Base-by-base conservation (phyloP, 2,888 invertebrate genomes). In the Leptinotarsa peninsularis region DNA sequence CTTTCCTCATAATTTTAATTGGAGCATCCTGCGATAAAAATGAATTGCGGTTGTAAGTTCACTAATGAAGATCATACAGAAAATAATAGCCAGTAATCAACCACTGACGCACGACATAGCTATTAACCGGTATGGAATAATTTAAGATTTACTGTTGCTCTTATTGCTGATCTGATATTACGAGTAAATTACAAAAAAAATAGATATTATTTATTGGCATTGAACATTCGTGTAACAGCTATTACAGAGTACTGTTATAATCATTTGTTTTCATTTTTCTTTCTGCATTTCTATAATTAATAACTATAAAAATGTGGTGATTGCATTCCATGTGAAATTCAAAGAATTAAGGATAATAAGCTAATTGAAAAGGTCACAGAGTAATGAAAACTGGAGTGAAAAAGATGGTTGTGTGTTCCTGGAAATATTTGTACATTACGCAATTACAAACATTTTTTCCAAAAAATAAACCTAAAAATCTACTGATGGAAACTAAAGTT, bases 121-220 rank as follows among this genome's bases (percentile, higher is more conserved):
- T 58, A 58, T 58, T 70, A 70, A 58, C 56, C 58, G 23, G 49
- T 18, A 69, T 69, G 58, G 70, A 56, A 70, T 70, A 70, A 70
- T 70, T 70, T 13, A 23, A 70, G 49, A 70, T 58, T 43, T 70
- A 70, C 70, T 58, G 70, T 70, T 70, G 70, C 23, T 69, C 69
- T n/a, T 56, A 69, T 43, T 58, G 70, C 58, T 58, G 58, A 70
- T 70, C 58, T 70, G 58, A 58, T 70, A 70, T 70, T 58, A 70
- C 21, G 17, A 23, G 49, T 13, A 58, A 70, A 70, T 70, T 70
- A 50, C 54, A 70, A 69, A 70, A 43, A 27, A 58, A 58, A 70
- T 70, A 21, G 58, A 70, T 70, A 70, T 68, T 27, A 68, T 70
- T 58, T 49, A 70, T 70, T 70, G 70, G 56, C 27, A 58, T 58